Conservation (phyloP, 2,888 invertebrate genomes). For the Sepiola atlantica region DNA sequence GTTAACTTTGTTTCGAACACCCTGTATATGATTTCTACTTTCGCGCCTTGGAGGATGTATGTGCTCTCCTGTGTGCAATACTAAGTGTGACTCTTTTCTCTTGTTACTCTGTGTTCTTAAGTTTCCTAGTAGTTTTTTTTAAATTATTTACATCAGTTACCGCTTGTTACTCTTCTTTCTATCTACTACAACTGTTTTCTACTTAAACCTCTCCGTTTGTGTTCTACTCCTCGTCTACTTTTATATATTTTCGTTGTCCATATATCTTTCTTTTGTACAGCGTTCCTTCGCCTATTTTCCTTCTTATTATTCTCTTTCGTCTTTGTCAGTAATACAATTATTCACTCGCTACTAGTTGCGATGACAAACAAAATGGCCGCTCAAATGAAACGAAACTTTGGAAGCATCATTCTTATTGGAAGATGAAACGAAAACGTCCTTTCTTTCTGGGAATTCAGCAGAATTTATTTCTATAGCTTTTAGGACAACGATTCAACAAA, state of each 20-base stretch:
- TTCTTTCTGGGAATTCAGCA: not conserved
- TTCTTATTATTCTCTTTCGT: not conserved
- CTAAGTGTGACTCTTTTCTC: not conserved
- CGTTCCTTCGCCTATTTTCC: not conserved
- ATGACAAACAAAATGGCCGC: not conserved
- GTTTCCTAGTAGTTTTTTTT: no score
- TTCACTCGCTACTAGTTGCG: no score
- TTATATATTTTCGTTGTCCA: not conserved
- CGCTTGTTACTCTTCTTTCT: not conserved
- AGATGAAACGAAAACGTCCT: not conserved
- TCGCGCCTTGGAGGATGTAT: no score
- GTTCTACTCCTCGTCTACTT: not conserved
- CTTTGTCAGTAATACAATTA: not conserved
- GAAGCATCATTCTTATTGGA: not conserved
- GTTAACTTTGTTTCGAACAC: no score
- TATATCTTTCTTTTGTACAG: not conserved
- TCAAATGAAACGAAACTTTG: not conserved
- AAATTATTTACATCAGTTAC: no score
- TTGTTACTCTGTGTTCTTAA: not conserved
- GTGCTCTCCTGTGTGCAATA: no score
- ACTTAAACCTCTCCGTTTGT: not conserved
- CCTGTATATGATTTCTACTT: no score
- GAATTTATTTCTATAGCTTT: not conserved
- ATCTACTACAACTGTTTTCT: not conserved
- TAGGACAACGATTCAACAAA: not conserved